Evolutionary conservation across 2,797 vertebrate species (phyloP).

Genomic region (Hapalemur alaotrensis): DNA sequence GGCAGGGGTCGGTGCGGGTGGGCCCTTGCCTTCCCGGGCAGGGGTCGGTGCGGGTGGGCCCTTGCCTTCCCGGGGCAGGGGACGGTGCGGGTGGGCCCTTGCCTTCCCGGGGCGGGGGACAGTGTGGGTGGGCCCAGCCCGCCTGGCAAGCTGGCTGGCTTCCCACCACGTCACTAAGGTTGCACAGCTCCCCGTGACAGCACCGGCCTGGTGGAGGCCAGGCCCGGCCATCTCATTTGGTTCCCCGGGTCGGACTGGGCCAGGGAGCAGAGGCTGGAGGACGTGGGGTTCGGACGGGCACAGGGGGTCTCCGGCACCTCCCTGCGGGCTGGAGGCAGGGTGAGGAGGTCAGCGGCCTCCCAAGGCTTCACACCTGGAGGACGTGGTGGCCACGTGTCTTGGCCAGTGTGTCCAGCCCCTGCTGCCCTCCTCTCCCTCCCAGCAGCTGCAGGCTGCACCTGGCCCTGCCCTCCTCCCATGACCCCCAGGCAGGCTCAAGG

Average conservation of each 20-base stretch:
- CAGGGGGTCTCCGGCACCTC: not conserved
- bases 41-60: no score
- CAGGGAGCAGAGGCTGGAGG: not conserved
- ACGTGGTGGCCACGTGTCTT: accelerated
- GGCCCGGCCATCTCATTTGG: accelerated
- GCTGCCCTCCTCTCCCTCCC: not conserved
- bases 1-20: no score
- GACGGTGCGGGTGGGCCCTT: no score
- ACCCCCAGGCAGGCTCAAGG: accelerated
- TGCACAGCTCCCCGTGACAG: accelerated
- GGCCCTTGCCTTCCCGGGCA: no score
- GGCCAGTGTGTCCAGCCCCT: not conserved
- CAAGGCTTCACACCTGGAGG: not conserved
- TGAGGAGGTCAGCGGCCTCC: no score
- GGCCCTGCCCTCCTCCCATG: not conserved
- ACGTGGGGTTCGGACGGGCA: accelerated
- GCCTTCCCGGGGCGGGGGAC: no score
- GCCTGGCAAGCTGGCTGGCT: not conserved
- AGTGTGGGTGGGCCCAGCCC: no score
- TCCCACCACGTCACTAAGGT: no score
- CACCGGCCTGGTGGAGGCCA: accelerated
- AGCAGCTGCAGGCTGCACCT: accelerated
- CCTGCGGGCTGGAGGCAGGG: accelerated
- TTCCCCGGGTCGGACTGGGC: accelerated
- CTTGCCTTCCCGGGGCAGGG: accelerated